phyloP scores from a whole-genome alignment of 2,113 vertebrate species.

The Lota lota region DNA sequence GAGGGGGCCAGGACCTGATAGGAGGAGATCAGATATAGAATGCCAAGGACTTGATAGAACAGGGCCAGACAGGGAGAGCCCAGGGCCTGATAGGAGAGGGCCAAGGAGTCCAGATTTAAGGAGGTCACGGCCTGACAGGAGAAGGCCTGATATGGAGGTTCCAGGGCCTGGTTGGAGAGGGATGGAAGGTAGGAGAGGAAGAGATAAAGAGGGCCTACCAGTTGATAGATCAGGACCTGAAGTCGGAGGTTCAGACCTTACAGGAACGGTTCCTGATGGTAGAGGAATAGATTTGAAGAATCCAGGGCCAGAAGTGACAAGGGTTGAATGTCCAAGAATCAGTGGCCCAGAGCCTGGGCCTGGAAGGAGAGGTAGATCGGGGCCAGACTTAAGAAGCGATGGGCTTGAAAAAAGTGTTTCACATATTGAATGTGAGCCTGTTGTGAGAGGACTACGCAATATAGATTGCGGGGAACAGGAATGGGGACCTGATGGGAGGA shows the following conservation, averaged over 20 bases:
- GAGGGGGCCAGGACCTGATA: neutral
- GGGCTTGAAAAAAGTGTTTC: too few species aligned
- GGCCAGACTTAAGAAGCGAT: neutral
- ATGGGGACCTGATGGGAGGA: conserved; percentile 11
- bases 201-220: neutral
- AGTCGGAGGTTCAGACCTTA: neutral
- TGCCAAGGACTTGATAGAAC: neutral
- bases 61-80: neutral
- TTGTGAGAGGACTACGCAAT: too few species aligned
- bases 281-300: neutral
- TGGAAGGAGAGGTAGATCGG: conserved; percentile 8
- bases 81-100: conserved; percentile 1
- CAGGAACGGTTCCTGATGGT: neutral
- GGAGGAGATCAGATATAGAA: neutral
- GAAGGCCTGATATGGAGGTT: conserved; percentile 8
- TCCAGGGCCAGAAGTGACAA: conserved; percentile 1
- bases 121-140: conserved; percentile 10
- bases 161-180: conserved; percentile 10
- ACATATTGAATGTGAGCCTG: too few species aligned
- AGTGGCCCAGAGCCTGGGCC: neutral
- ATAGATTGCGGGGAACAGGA: neutral
- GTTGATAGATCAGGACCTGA: neutral
- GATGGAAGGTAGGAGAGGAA: conserved; percentile 12
- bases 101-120: conserved; percentile 1
- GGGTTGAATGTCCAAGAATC: conserved; percentile 8